Percentiles rank a stretch among this genome's conserved stretches.
Conservation (phyloP, 2,113 vertebrate genomes). For the Cyanoramphus novaezelandiae region DNA sequence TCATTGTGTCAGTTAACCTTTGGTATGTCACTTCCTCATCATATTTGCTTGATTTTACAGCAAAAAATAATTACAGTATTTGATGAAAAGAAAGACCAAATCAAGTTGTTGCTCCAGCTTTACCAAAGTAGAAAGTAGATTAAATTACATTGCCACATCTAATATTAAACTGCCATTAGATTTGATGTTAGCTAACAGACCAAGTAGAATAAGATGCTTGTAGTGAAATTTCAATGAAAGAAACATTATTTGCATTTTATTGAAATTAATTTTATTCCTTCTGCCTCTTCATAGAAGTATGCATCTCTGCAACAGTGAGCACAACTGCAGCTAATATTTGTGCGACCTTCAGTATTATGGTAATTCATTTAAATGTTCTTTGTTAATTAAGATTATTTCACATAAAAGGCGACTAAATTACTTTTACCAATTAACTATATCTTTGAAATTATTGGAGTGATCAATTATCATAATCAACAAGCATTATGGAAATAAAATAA, state of each 20-base stretch:
- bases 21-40: not conserved
- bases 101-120: not conserved
- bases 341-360: constrained; percentile 77
- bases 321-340: constrained; percentile 63
- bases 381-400: constrained; percentile 79
- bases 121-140: not conserved
- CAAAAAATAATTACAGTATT: not conserved
- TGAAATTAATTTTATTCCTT: constrained; percentile 14
- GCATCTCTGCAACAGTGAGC: not conserved
- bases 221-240: not conserved
- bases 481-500: constrained; percentile 73
- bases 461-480: constrained; percentile 80
- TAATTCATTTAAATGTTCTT: constrained; percentile 80
- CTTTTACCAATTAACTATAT: constrained; percentile 74
- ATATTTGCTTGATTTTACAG: not conserved
- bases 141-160: not conserved
- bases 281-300: not conserved
- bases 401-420: constrained; percentile 70
- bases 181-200: not conserved
- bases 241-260: not conserved
- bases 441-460: constrained; percentile 73
- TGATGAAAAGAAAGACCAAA: not conserved
- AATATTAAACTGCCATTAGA: not conserved
- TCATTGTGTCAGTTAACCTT: not conserved
- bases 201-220: not conserved